Conservation (phyloP, 2,797 vertebrate species). For the Liparis tanakae region DNA sequence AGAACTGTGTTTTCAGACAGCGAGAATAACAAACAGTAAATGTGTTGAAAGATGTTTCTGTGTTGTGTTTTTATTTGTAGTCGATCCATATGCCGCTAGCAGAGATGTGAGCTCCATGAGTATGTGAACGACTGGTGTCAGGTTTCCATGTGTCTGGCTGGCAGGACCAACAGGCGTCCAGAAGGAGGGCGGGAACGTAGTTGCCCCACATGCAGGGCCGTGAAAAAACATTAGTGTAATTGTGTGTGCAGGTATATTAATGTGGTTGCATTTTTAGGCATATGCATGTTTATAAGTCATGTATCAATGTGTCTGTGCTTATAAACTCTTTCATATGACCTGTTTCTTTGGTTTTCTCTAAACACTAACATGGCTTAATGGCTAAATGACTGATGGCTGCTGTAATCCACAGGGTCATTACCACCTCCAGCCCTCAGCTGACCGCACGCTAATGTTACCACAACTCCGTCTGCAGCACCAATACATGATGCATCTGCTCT, state of each 20-base stretch:
- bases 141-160: conserved; percentile 72
- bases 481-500: conserved; percentile 45
- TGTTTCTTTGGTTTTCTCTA: conserved; percentile 36
- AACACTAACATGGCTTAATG: conserved; percentile 64
- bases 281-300: not conserved
- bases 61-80: conserved; percentile 52
- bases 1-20: not conserved
- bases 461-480: conserved; percentile 37
- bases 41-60: conserved; percentile 26
- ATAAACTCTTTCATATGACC: not conserved
- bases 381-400: conserved; percentile 70
- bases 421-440: conserved; percentile 64
- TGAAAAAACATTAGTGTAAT: conserved; percentile 19
- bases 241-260: conserved; percentile 2
- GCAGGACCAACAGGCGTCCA: conserved; percentile 46
- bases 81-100: conserved; percentile 58
- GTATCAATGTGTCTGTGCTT: not conserved
- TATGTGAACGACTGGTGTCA: conserved; percentile 71
- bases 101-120: conserved; percentile 56
- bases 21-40: conserved; percentile 24
- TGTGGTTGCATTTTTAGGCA: conserved; percentile 3
- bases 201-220: conserved; percentile 34
- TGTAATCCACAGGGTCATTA: conserved; percentile 75
- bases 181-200: conserved; percentile 13
- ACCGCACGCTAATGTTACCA: conserved; percentile 59